Conservation (phyloP, 2,113 vertebrate genomes). For the Tonatia bakeri region DNA sequence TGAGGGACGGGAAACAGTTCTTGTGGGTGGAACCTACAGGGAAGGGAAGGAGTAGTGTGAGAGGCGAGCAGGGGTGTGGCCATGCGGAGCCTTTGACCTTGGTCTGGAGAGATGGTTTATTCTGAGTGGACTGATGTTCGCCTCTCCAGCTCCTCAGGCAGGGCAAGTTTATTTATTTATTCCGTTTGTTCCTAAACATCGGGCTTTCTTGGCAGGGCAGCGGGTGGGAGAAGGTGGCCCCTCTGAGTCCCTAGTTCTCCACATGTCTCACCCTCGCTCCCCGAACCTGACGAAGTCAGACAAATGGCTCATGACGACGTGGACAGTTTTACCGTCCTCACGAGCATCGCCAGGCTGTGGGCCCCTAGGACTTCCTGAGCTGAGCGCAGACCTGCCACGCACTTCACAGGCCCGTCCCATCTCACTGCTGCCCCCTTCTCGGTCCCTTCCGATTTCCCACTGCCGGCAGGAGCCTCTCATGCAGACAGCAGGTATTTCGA, state of each 20-base stretch:
- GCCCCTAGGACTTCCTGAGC: not conserved
- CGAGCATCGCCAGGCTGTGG: not conserved
- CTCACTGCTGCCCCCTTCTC: fast-evolving
- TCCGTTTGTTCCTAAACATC: not conserved
- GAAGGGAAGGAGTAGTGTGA: not conserved
- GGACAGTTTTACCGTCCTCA: not conserved
- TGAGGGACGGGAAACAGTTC: not conserved
- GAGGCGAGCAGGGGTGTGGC: not conserved
- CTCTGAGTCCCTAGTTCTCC: not conserved
- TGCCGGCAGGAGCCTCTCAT: not conserved
- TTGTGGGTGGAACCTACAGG: not conserved
- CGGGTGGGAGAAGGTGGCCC: not conserved
- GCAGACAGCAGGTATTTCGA: not conserved
- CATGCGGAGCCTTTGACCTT: not conserved
- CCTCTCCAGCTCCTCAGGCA: not conserved
- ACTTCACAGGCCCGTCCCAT: not conserved
- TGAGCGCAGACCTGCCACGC: not conserved
- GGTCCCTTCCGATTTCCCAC: not conserved
- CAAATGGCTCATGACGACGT: fast-evolving
- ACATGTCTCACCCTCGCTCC: not conserved
- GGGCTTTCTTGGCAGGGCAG: not conserved
- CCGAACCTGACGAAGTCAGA: not conserved
- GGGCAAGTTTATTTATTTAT: too few relatives aligned
- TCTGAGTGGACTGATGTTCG: not conserved
- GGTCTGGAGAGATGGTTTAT: not conserved